Evolutionary conservation across 2,888 invertebrate genomes (phyloP).

Genomic region (Nemoura dubitans): DNA sequence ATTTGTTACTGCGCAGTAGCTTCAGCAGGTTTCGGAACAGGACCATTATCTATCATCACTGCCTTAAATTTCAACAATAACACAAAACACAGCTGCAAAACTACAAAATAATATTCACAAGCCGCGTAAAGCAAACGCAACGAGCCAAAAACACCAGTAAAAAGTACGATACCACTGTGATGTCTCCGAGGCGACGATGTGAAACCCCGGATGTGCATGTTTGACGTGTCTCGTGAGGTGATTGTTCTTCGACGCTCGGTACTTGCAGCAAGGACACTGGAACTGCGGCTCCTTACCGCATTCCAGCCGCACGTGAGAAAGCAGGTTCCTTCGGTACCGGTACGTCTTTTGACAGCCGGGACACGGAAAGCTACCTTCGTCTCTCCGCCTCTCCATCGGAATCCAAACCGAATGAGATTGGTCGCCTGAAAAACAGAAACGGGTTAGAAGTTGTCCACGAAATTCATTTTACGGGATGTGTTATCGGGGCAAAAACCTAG

Average conservation of each 20-base stretch:
- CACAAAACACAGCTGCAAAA: too few species aligned
- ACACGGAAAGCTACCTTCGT: slow-evolving; percentile 38
- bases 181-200: neutral
- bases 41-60: too few species aligned
- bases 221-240: slow-evolving; percentile 50
- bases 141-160: neutral
- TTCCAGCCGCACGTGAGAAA: slow-evolving; percentile 55
- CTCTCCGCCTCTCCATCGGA: slow-evolving; percentile 8
- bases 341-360: slow-evolving; percentile 44
- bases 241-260: slow-evolving; percentile 58
- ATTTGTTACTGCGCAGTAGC: too few species aligned
- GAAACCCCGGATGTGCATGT: slow-evolving; percentile 13
- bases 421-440: neutral
- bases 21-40: too few species aligned
- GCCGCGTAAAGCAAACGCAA: too few species aligned
- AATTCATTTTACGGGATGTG: too few species aligned
- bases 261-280: slow-evolving; percentile 54
- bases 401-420: neutral
- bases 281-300: slow-evolving; percentile 56
- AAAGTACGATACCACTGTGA: neutral
- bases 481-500: too few species aligned
- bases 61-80: too few species aligned
- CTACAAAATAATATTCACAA: too few species aligned
- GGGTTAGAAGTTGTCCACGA: neutral
- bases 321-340: slow-evolving; percentile 54